Percentiles rank a stretch among this genome's conserved stretches.
These are phyloP conservation scores for Laticauda laticaudata DNA, from an alignment of 2,113 vertebrate species.

Conservation along the genomic window DNA sequence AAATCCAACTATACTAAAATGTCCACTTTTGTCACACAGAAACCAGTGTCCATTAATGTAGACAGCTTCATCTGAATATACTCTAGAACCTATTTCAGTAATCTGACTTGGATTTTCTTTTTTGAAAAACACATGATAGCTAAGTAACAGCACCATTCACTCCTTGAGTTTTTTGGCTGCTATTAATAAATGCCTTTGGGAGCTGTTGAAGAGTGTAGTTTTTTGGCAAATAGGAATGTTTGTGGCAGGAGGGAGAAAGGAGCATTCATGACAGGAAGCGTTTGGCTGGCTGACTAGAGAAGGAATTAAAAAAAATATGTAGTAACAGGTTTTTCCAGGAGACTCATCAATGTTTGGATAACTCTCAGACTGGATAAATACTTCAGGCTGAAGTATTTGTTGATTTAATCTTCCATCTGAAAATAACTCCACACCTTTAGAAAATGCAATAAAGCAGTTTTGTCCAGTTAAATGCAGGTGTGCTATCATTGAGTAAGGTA, in stretches of 20 bases:
- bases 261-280: neutral
- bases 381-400: neutral
- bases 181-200: neutral
- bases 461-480: neutral
- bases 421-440: neutral
- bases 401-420: neutral
- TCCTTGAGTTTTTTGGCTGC: neutral
- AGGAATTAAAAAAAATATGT: neutral
- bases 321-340: neutral
- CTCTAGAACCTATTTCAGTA: neutral
- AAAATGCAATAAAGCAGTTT: neutral
- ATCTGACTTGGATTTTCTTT: neutral
- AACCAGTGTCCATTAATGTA: neutral
- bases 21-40: neutral
- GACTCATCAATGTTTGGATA: slow-evolving; percentile 7
- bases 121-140: neutral
- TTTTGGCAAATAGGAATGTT: neutral
- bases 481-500: neutral
- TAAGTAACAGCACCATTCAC: neutral
- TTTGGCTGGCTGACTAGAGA: neutral
- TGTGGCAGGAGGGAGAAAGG: neutral
- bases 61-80: neutral
- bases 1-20: neutral
- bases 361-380: neutral
- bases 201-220: neutral